These are phyloP conservation scores for Syngnathus floridae DNA, from an alignment of 2,113 vertebrate genomes.

Conservation along the genomic window DNA sequence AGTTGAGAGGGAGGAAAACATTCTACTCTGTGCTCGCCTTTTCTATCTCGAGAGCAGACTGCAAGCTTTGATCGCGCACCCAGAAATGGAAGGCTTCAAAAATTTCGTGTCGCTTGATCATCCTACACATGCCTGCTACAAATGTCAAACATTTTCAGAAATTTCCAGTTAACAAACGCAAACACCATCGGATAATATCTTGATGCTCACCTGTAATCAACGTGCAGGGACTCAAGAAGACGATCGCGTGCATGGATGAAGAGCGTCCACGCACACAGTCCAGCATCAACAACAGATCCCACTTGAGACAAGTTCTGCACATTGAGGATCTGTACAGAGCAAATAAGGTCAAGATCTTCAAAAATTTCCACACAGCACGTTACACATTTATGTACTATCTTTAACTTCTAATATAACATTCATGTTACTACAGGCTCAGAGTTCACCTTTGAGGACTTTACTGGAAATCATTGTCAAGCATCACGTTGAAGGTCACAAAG, in stretches of 20 bases:
- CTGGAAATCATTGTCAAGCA: slow-evolving; percentile 87
- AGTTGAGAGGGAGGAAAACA: no score
- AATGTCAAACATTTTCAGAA: no score
- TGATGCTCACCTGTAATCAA: neutral
- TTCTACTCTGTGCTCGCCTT: no score
- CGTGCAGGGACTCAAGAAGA: slow-evolving; percentile 84
- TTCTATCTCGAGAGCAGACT: no score
- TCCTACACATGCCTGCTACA: no score
- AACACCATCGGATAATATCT: neutral
- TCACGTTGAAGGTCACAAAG: slow-evolving; percentile 68
- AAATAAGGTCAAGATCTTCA: slow-evolving; percentile 76
- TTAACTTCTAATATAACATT: neutral
- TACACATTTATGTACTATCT: neutral
- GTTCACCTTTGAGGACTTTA: slow-evolving; percentile 78
- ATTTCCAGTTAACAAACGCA: no score
- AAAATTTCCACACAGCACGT: neutral
- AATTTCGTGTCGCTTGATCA: no score
- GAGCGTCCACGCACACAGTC: slow-evolving; percentile 80
- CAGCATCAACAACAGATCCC: slow-evolving; percentile 85
- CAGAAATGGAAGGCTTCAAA: no score
- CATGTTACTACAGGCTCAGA: slow-evolving; percentile 52
- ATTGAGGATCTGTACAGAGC: slow-evolving; percentile 80
- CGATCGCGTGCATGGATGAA: slow-evolving; percentile 80
- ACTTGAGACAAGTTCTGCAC: slow-evolving; percentile 79
- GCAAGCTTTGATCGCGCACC: no score